Evolutionary conservation across 1,140 invertebrate genomes (phyloP).

Genomic region (Nasonia longicornis): DNA sequence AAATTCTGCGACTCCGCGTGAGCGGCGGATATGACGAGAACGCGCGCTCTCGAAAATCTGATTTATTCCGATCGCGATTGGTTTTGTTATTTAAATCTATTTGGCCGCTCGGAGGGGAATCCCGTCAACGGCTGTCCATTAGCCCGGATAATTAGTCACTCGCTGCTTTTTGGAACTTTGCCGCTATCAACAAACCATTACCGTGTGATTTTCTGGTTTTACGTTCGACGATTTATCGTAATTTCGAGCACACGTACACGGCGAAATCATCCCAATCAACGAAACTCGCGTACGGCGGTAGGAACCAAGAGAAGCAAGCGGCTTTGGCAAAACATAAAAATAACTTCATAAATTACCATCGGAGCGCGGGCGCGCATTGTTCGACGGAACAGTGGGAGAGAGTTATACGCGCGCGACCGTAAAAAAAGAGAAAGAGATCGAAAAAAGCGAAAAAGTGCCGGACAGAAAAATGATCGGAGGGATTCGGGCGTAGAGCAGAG

Average conservation of each 20-base stretch:
- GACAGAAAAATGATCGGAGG: slow-evolving; percentile 32
- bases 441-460: not conserved
- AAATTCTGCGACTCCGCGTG: not conserved
- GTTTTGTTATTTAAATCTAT: not conserved
- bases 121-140: not conserved
- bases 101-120: not conserved
- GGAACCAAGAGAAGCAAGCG: not conserved
- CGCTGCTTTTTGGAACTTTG: not conserved
- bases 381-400: not conserved
- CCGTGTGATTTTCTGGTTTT: too few relatives aligned
- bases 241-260: too few relatives aligned
- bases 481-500: slow-evolving; percentile 31
- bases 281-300: not conserved
- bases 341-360: not conserved
- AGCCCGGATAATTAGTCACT: not conserved
- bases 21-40: not conserved
- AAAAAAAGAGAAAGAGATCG: not conserved
- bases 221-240: too few relatives aligned
- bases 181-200: not conserved
- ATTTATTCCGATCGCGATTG: slow-evolving; percentile 4
- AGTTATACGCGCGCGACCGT: not conserved
- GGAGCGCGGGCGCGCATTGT: not conserved
- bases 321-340: not conserved
- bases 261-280: not conserved
- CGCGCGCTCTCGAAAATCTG: not conserved